Evolutionary conservation across 1,140 invertebrate species (phyloP).

Genomic region (Trachymyrmex septentrionalis): DNA sequence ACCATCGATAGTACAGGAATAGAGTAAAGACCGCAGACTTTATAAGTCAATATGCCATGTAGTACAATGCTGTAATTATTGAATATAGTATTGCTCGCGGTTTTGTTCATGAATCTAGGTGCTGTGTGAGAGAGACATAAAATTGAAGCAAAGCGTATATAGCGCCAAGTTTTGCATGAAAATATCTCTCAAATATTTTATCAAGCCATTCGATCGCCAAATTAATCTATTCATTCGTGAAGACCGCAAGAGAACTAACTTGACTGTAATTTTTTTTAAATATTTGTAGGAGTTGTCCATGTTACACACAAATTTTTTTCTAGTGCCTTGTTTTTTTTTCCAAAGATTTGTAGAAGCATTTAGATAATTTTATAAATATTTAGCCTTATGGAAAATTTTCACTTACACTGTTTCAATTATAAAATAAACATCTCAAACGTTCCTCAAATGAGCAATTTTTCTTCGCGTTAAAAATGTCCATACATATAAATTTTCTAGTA

Average conservation of each 20-base stretch:
- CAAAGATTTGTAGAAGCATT: no score
- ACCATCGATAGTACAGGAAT: not conserved
- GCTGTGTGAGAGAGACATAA: not conserved
- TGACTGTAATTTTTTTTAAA: not conserved
- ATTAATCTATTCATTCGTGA: not conserved
- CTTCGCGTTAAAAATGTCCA: not conserved
- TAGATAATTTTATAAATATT: no score
- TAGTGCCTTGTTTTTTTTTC: no score
- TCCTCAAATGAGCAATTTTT: no score
- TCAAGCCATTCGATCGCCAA: no score
- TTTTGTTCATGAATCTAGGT: not conserved
- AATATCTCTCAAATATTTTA: not conserved
- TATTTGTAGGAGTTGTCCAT: not conserved
- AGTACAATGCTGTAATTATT: not conserved
- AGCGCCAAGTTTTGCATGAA: not conserved
- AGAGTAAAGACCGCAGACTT: not conserved
- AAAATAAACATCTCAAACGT: no score
- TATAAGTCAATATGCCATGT: not conserved
- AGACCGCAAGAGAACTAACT: not conserved
- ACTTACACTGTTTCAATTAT: no score
- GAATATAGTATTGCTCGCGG: not conserved
- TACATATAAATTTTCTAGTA: not conserved
- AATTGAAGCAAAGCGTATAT: not conserved
- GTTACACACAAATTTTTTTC: not conserved
- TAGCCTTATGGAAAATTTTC: no score